Conservation (phyloP, 2,888 invertebrate genomes). For the Mactromeris polynyma region DNA sequence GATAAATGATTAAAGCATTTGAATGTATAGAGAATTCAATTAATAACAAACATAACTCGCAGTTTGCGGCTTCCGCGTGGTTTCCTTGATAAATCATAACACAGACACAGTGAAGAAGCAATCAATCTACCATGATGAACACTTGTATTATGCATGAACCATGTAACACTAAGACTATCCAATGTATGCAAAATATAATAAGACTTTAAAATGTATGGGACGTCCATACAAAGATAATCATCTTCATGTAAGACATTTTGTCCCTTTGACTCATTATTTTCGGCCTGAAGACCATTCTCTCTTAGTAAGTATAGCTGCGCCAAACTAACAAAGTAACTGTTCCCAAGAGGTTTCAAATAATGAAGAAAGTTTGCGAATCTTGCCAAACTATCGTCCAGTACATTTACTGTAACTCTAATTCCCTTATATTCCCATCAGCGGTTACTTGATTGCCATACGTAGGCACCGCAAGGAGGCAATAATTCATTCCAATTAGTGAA, state of each 20-base stretch:
- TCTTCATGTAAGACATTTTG: background rate
- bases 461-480: background rate
- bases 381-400: conserved; percentile 3
- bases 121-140: too few relatives aligned
- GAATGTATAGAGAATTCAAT: too few relatives aligned
- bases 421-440: conserved; percentile 10
- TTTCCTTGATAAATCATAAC: too few relatives aligned
- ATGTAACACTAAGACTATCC: too few relatives aligned
- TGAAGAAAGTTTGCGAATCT: conserved; percentile 13
- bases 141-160: too few relatives aligned
- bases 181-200: too few relatives aligned
- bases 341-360: background rate
- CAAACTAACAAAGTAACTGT: background rate
- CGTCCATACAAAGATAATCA: background rate
- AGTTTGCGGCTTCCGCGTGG: too few relatives aligned
- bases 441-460: background rate
- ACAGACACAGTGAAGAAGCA: too few relatives aligned
- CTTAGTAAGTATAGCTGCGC: background rate
- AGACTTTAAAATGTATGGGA: background rate
- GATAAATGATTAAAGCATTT: too few relatives aligned
- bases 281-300: background rate
- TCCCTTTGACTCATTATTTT: background rate
- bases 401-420: conserved; percentile 1
- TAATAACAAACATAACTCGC: too few relatives aligned
- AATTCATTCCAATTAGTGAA: conserved; percentile 25